Conservation (phyloP, 2,113 vertebrate species). For the Rhineura floridana region DNA sequence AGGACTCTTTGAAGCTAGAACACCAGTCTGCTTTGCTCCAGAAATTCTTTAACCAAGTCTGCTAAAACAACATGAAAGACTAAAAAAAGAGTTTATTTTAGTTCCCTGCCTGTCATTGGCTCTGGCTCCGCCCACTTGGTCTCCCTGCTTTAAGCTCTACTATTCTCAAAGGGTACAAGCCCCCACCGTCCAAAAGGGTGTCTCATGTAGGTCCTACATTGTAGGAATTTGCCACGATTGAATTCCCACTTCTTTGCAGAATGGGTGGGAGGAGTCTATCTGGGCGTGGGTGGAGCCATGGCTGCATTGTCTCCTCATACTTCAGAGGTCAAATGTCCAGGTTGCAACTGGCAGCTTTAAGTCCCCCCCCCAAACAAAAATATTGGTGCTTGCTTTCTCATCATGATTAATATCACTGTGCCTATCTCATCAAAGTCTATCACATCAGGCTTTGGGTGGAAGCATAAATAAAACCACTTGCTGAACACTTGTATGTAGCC, state of each 20-base stretch:
- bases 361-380: not conserved
- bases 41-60: no score
- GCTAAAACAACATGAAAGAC: no score
- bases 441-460: not conserved
- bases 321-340: not conserved
- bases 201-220: no score
- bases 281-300: not conserved
- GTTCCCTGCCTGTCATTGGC: no score
- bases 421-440: not conserved
- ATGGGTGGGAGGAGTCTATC: not conserved
- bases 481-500: not conserved
- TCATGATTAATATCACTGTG: not conserved
- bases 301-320: not conserved
- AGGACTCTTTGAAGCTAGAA: not conserved
- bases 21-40: no score
- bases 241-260: not conserved
- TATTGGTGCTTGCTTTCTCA: not conserved
- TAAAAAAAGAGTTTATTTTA: no score
- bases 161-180: no score
- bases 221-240: no score
- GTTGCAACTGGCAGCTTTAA: not conserved
- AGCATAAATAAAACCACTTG: not conserved
- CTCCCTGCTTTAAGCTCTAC: no score
- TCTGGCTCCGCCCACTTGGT: no score
- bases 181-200: no score